Conservation (phyloP, 2,797 vertebrate species). For the Lacerta agilis region DNA sequence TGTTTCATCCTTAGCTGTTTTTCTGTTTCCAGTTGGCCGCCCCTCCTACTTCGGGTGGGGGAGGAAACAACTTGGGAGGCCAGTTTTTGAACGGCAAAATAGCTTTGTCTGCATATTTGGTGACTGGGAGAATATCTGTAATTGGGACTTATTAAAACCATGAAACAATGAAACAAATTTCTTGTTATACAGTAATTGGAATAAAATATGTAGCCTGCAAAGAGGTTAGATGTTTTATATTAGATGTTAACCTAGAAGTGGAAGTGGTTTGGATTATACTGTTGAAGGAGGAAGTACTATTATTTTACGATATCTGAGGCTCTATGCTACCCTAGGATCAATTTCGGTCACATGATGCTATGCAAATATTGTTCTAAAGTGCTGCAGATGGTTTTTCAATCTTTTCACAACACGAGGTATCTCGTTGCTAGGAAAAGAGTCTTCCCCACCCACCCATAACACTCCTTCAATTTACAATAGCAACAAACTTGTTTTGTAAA, state of each 20-base stretch:
- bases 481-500: neutral
- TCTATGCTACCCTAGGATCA: constrained; percentile 20
- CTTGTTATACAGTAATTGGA: neutral
- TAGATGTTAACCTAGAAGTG: constrained; percentile 30
- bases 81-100: neutral
- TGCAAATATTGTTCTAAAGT: constrained; percentile 50
- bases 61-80: neutral
- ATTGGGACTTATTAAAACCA: neutral
- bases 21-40: neutral
- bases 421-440: neutral
- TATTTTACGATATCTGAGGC: no score
- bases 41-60: neutral
- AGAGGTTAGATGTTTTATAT: neutral
- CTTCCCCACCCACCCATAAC: no score
- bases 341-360: neutral
- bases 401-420: constrained; percentile 33
- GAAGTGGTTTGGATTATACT: constrained; percentile 34
- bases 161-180: neutral
- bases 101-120: neutral
- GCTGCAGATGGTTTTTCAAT: neutral
- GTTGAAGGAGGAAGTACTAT: constrained; percentile 19
- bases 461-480: neutral
- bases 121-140: neutral
- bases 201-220: neutral
- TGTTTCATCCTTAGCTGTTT: neutral